These are phyloP conservation scores for Miichthys miiuy DNA, from an alignment of 2,797 vertebrate species.

Conservation along the genomic window DNA sequence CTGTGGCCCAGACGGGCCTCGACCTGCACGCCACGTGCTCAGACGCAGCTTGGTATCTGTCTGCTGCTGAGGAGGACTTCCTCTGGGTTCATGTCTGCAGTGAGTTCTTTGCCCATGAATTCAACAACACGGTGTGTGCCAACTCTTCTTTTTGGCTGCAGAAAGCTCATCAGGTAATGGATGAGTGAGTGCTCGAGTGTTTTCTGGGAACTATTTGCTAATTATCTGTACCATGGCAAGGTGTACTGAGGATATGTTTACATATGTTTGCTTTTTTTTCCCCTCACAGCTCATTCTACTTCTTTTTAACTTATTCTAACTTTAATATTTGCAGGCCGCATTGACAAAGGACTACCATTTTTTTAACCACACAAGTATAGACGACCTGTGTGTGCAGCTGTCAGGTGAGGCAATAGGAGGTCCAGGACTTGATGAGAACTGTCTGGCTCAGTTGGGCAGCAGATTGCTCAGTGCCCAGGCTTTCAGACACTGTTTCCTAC, in stretches of 20 bases:
- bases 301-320: slow-evolving; percentile 4
- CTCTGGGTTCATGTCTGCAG: slow-evolving; percentile 91
- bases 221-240: neutral
- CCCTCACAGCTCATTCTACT: neutral
- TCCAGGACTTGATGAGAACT: slow-evolving; percentile 74
- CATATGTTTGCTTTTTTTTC: neutral
- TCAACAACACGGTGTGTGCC: slow-evolving; percentile 90
- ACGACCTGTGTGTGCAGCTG: slow-evolving; percentile 86
- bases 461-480: slow-evolving; percentile 83
- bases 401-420: slow-evolving; percentile 59
- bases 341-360: slow-evolving; percentile 77
- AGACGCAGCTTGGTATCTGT: slow-evolving; percentile 90
- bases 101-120: slow-evolving; percentile 89
- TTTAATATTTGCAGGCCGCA: slow-evolving; percentile 75
- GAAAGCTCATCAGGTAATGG: slow-evolving; percentile 83
- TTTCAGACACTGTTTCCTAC: slow-evolving; percentile 90
- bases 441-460: slow-evolving; percentile 81
- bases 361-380: slow-evolving; percentile 85
- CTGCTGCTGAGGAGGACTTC: slow-evolving; percentile 89
- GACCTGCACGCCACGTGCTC: slow-evolving; percentile 88
- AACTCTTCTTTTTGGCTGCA: slow-evolving; percentile 89
- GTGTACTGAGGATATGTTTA: neutral
- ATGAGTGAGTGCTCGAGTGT: slow-evolving; percentile 1
- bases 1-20: slow-evolving; percentile 70
- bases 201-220: slow-evolving; percentile 5